A percentile compares a stretch with the other conserved stretches of the same genome.
Evolutionary conservation across 2,888 invertebrate genomes (phyloP).

Genomic region (Epinotia demarniana): DNA sequence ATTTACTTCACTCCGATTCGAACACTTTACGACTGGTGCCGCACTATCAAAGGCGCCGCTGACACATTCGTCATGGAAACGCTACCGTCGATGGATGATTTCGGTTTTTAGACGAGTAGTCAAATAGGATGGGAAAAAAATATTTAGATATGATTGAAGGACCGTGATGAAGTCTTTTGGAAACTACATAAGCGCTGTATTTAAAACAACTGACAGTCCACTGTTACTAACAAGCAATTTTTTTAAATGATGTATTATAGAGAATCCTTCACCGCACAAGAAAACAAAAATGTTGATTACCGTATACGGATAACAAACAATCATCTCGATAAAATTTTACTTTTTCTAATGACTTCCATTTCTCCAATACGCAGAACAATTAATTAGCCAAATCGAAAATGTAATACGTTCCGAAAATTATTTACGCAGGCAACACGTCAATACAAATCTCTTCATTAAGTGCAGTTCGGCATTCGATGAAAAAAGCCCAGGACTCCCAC

Average conservation of each 20-base stretch:
- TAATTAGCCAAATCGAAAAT: constrained; percentile 48
- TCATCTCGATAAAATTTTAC: background rate
- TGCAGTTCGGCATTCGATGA: constrained; percentile 58
- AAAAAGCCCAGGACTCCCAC: constrained; percentile 75
- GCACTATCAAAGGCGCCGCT: constrained; percentile 48
- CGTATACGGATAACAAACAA: background rate
- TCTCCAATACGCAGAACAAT: constrained; percentile 32
- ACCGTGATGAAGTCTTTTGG: background rate
- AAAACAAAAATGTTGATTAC: background rate
- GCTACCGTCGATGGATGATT: constrained; percentile 56
- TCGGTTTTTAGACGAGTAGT: constrained; percentile 51
- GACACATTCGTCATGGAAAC: constrained; percentile 70
- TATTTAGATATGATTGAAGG: background rate
- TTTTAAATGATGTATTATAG: background rate
- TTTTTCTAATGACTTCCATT: constrained; percentile 19
- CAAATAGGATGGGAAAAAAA: constrained; percentile 28
- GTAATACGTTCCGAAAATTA: constrained; percentile 56
- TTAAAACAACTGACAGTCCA: background rate
- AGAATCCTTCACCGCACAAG: background rate
- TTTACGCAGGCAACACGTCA: constrained; percentile 68
- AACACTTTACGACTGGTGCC: constrained; percentile 60
- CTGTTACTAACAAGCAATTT: background rate
- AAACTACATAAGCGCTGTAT: background rate
- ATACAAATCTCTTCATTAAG: constrained; percentile 79
- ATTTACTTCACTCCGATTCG: constrained; percentile 72